These are phyloP conservation scores for Mya arenaria DNA, from an alignment of 1,140 invertebrate genomes.

Conservation along the genomic window DNA sequence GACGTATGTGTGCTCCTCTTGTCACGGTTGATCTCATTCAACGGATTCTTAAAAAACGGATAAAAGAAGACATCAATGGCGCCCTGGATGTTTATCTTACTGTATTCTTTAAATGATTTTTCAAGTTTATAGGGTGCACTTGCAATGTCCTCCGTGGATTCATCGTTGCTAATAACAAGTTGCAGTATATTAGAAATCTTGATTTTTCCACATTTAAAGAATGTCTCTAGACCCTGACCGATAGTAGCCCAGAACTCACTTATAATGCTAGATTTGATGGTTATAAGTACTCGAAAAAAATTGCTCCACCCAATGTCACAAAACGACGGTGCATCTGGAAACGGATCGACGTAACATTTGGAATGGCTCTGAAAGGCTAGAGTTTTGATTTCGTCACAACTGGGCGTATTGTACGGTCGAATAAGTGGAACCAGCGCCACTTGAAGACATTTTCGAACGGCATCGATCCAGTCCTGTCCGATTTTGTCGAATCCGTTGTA, in stretches of 20 bases:
- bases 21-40: not conserved
- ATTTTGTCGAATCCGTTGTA: conserved; percentile 1
- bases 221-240: not conserved
- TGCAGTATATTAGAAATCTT: not conserved
- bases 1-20: not conserved
- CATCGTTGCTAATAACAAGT: not conserved
- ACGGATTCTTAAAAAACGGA: not conserved
- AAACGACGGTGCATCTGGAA: not conserved
- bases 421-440: conserved; percentile 30
- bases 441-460: conserved; percentile 35
- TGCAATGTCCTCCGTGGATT: not conserved
- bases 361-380: conserved; percentile 15
- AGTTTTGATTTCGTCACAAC: conserved; percentile 10
- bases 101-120: not conserved
- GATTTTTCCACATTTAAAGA: not conserved
- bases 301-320: conserved; percentile 7
- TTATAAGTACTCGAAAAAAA: conserved; percentile 11
- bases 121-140: not conserved
- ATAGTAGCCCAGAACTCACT: not conserved
- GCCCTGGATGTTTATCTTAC: not conserved
- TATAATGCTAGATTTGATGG: conserved; percentile 1
- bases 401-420: not conserved
- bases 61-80: not conserved
- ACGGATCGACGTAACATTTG: not conserved
- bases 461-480: conserved; percentile 35